These are phyloP conservation scores for Larimichthys polyactis DNA, from an alignment of 2,113 vertebrate genomes.

Conservation along the genomic window DNA sequence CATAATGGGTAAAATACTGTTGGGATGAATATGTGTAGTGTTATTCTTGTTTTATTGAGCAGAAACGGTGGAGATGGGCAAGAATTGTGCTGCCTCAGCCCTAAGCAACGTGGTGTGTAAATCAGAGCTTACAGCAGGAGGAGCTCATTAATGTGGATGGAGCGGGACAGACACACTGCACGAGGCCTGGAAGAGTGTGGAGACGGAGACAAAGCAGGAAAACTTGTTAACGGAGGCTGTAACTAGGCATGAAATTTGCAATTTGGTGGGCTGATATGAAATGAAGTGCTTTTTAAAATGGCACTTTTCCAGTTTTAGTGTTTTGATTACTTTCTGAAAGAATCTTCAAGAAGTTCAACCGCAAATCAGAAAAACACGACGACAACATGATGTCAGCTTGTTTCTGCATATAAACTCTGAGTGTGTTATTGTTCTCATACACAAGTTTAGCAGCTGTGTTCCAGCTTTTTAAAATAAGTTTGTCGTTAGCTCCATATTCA, in stretches of 20 bases:
- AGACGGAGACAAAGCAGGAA: conserved; percentile 27
- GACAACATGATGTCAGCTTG: neutral
- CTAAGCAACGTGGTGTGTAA: conserved; percentile 40
- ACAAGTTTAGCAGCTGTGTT: too few species aligned
- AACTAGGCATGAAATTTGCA: conserved; percentile 31
- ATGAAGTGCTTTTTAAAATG: neutral
- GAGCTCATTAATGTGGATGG: conserved; percentile 62
- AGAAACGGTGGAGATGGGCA: conserved; percentile 51
- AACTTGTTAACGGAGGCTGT: conserved; percentile 17
- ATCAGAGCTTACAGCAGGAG: conserved; percentile 65
- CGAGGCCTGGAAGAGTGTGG: conserved; percentile 12
- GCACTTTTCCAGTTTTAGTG: neutral
- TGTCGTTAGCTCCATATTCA: too few species aligned
- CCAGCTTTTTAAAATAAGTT: too few species aligned
- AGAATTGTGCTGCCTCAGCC: conserved; percentile 68
- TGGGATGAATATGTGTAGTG: conserved; percentile 62
- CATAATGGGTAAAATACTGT: conserved; percentile 55
- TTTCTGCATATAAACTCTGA: neutral
- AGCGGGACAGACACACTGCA: conserved; percentile 47
- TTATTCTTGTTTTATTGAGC: conserved; percentile 76
- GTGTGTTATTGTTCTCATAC: too few species aligned
- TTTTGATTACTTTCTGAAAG: neutral
- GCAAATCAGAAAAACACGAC: neutral
- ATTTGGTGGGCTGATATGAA: neutral
- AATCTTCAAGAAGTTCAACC: conserved; percentile 2